phyloP scores from a whole-genome alignment of 2,888 invertebrate genomes.

The Rhopalosiphum nymphaeae region DNA sequence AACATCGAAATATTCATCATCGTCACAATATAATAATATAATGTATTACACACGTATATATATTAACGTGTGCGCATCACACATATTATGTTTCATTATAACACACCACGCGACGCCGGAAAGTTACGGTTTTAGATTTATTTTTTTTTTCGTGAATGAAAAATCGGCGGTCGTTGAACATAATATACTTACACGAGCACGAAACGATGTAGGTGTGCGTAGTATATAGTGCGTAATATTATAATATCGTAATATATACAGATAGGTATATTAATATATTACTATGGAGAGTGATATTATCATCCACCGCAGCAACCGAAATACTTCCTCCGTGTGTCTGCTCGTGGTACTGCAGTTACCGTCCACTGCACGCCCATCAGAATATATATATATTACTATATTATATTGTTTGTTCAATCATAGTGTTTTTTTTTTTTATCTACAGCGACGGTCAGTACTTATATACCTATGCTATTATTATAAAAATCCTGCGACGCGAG shows the following conservation, averaged over 20 bases:
- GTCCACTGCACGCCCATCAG: not conserved
- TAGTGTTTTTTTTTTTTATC: not conserved
- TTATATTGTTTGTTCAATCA: not conserved
- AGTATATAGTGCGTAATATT: not conserved
- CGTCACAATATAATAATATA: slow-evolving; percentile 7
- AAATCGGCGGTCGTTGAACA: slow-evolving; percentile 53
- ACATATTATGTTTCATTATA: not conserved
- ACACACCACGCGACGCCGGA: not conserved
- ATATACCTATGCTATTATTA: not conserved
- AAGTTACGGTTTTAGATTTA: slow-evolving; percentile 44
- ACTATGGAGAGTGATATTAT: not conserved
- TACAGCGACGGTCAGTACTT: not conserved
- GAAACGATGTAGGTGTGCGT: not conserved
- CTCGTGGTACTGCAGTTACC: not conserved
- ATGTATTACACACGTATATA: not conserved
- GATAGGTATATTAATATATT: not conserved
- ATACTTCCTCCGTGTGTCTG: not conserved
- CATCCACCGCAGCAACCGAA: not conserved
- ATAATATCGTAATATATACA: not conserved
- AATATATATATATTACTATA: not conserved
- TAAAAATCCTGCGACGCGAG: not conserved
- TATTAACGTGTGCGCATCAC: not conserved
- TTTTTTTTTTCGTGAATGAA: slow-evolving; percentile 43
- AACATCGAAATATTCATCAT: slow-evolving; percentile 47
- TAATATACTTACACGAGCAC: not conserved